phyloP scores from a whole-genome alignment of 2,888 invertebrate species.

The Cryptocephalus primarius region DNA sequence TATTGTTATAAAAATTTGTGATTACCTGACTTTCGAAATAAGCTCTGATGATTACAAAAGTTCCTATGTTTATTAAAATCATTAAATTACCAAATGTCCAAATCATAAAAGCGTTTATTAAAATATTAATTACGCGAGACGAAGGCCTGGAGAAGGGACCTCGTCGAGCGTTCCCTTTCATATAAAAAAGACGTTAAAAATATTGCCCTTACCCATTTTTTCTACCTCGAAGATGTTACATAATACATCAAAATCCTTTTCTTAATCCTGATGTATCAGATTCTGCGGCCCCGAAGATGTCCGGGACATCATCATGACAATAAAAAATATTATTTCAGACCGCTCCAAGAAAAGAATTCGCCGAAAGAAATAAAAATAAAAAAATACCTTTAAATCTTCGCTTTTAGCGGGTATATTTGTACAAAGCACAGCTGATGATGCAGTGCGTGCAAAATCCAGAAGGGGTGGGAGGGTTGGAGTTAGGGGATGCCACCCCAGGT shows the following conservation, averaged over 20 bases:
- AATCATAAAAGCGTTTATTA: no score
- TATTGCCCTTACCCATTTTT: no score
- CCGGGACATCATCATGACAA: not conserved
- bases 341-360: not conserved
- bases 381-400: not conserved
- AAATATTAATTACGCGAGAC: no score
- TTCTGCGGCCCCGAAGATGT: not conserved
- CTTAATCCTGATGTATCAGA: not conserved
- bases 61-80: no score
- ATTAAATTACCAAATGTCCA: no score
- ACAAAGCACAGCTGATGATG: not conserved
- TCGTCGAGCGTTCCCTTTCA: no score
- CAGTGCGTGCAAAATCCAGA: not conserved
- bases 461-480: not conserved
- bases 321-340: not conserved
- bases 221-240: not conserved
- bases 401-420: not conserved
- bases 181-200: no score
- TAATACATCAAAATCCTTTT: not conserved
- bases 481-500: not conserved
- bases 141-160: no score
- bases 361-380: not conserved
- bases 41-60: no score
- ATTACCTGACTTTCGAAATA: no score
- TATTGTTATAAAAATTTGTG: no score